Base-by-base conservation (phyloP, 2,797 vertebrate genomes). In the Coluber constrictor region DNA sequence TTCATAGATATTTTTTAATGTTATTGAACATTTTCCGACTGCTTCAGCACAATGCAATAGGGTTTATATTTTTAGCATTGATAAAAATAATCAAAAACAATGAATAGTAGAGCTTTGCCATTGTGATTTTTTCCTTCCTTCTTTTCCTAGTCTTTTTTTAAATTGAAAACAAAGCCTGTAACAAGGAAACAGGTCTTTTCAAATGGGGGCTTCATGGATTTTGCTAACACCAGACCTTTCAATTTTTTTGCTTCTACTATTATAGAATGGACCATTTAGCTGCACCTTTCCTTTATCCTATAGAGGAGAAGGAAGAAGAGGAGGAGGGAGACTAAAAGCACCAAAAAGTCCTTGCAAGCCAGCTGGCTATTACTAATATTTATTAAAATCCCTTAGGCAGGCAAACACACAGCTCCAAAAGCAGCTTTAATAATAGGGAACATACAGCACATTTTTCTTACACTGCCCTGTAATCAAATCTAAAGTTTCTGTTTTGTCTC, bases 381-480 rank as follows among this genome's bases (percentile, higher is more conserved):
- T 97, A 97, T 97, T 97, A 97, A 97, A 97, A 96, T 97, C 96
- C 97, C 97, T 90, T 95, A 96, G 97, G 97, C 97, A 95, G 93
- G 93, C 97, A 97, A 97, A 96, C 97, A 96, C 93, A 93, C 87
- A 96, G 96, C 97, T 97, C 97, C 97, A 97, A 97, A 98, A 98
- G 98, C 98, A 97, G 96, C 97, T 98, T 98, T 98, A 98, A 98
- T 98, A 98, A 98, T 97, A 97, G 97, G 97, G 97, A 98, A 97
- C 97, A 97, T 97, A 97, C 96, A 98, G 97, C 97, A 97, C 97
- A 98, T 98, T 98, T 98, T 98, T 98, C 97, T 98, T 98, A 97
- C 98, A 97, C 98, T 98, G 98, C 97, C 97, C 95, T 98, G 97
- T 98, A 98, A 98, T 98, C 98, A 98, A 98, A 98, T 98, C 97